Evolutionary conservation across 1,140 invertebrate species (phyloP).

Genomic region (Caerostris darwini): DNA sequence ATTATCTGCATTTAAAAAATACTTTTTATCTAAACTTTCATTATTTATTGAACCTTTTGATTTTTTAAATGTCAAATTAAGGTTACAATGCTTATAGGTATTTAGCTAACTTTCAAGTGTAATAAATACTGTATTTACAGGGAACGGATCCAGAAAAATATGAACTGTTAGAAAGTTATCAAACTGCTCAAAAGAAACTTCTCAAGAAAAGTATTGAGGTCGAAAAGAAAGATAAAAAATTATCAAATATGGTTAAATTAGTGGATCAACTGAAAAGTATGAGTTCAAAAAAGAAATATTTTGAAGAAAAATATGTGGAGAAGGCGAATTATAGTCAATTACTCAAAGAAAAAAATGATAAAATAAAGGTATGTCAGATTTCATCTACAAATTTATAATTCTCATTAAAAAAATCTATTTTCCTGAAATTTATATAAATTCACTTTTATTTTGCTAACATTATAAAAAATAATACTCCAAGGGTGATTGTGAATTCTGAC

Average conservation of each 20-base stretch:
- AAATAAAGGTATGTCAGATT: slow-evolving; percentile 59
- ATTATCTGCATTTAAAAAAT: no score
- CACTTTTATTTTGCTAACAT: no score
- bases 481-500: no score
- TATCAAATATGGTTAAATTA: slow-evolving; percentile 63
- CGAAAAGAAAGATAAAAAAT: slow-evolving; percentile 58
- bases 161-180: slow-evolving; percentile 67
- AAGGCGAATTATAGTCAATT: not conserved
- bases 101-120: no score
- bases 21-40: no score
- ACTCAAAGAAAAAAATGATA: slow-evolving; percentile 55
- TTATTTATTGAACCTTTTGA: no score
- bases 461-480: no score
- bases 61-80: no score
- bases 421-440: no score
- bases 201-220: slow-evolving; percentile 49
- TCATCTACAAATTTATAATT: no score
- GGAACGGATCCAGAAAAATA: slow-evolving; percentile 73
- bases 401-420: no score
- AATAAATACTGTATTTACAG: slow-evolving; percentile 2
- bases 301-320: slow-evolving; percentile 41
- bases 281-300: slow-evolving; percentile 56
- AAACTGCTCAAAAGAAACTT: slow-evolving; percentile 64
- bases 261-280: slow-evolving; percentile 56
- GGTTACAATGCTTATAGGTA: no score